These are phyloP conservation scores for Hydraecia micacea DNA, from an alignment of 2,888 invertebrate genomes.

Conservation along the genomic window DNA sequence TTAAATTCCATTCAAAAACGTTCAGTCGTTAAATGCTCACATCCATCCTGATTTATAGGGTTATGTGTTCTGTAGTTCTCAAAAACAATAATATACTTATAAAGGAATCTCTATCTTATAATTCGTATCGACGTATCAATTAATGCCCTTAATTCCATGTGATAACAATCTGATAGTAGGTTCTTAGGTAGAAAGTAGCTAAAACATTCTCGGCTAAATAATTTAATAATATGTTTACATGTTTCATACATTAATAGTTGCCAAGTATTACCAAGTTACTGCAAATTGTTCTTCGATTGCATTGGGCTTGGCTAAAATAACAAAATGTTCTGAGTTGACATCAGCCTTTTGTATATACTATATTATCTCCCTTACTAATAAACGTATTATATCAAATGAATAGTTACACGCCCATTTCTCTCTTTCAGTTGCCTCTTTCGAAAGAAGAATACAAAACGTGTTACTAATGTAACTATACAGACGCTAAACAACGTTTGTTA, in stretches of 20 bases:
- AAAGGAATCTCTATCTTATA: constrained; percentile 51
- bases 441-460: too few relatives aligned
- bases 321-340: background rate
- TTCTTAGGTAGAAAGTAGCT: constrained; percentile 52
- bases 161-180: constrained; percentile 54
- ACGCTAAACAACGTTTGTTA: too few relatives aligned
- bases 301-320: background rate
- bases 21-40: background rate
- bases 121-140: constrained; percentile 40
- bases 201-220: constrained; percentile 9
- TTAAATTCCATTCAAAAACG: background rate
- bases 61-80: background rate
- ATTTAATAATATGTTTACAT: constrained; percentile 16
- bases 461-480: too few relatives aligned
- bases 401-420: too few relatives aligned
- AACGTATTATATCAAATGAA: too few relatives aligned
- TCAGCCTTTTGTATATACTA: background rate
- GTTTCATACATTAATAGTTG: constrained; percentile 32
- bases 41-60: too few relatives aligned
- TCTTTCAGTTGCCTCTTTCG: too few relatives aligned
- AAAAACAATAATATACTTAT: background rate
- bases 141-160: constrained; percentile 52
- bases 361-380: too few relatives aligned
- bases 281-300: background rate
- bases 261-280: background rate